Percentiles rank a stretch among this genome's conserved stretches.
phyloP scores from a whole-genome alignment of 2,888 invertebrate genomes.

The Panzeria rudis region DNA sequence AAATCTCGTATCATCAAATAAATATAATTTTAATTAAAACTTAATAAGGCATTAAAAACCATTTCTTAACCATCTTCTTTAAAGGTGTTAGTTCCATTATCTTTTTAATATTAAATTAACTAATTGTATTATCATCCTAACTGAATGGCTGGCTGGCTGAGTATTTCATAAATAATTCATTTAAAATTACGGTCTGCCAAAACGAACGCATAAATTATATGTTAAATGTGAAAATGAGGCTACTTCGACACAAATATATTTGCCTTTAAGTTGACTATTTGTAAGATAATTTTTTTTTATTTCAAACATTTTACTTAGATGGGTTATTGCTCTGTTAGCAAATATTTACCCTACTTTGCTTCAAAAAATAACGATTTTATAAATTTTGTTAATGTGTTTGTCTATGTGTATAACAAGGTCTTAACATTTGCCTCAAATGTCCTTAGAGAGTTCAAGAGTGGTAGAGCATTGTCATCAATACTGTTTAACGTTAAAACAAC shows the following conservation, averaged over 20 bases:
- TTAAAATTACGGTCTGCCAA: constrained; percentile 13
- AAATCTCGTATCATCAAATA: too few species aligned
- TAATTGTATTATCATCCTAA: constrained; percentile 19
- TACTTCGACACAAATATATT: neutral
- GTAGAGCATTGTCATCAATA: constrained; percentile 21
- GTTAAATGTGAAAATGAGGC: neutral
- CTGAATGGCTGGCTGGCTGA: neutral
- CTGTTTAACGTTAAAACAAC: constrained; percentile 14
- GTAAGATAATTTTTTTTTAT: neutral
- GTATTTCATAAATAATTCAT: constrained; percentile 11
- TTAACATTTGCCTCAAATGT: constrained; percentile 48
- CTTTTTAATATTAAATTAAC: constrained; percentile 36
- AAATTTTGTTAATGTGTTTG: constrained; percentile 28
- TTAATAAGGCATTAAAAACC: neutral
- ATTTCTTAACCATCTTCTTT: neutral
- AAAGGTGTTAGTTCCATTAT: neutral
- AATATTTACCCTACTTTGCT: constrained; percentile 19
- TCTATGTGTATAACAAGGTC: constrained; percentile 17
- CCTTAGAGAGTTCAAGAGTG: constrained; percentile 22
- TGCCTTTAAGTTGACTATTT: neutral
- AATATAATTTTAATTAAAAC: too few species aligned
- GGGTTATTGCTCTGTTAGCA: constrained; percentile 11
- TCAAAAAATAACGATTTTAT: neutral
- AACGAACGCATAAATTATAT: constrained; percentile 14
- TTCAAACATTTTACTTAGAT: neutral